These are phyloP conservation scores for Chroicocephalus ridibundus DNA, from an alignment of 2,113 vertebrate species.

Conservation along the genomic window DNA sequence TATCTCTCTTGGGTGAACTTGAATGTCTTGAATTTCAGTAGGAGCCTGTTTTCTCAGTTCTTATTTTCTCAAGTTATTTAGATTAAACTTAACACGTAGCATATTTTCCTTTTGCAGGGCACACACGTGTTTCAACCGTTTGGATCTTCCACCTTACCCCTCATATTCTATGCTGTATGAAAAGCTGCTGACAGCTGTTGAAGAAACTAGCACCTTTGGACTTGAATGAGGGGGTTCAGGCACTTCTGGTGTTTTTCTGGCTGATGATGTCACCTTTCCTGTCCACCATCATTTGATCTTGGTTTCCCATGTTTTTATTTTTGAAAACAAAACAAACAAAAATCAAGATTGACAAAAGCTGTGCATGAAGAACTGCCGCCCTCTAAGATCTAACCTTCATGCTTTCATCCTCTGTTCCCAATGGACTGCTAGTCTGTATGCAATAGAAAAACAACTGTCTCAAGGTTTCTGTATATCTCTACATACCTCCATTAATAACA, in stretches of 20 bases:
- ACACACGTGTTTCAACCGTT: conserved; percentile 96
- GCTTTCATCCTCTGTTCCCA: conserved; percentile 76
- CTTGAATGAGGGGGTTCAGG: conserved; percentile 84
- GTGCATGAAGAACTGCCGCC: conserved; percentile 82
- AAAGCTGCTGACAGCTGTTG: conserved; percentile 94
- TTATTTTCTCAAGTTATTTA: not conserved
- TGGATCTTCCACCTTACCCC: conserved; percentile 96
- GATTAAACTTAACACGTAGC: not conserved
- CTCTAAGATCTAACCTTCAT: conserved; percentile 76
- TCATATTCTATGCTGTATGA: conserved; percentile 95
- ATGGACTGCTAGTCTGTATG: conserved; percentile 82
- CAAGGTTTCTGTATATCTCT: conserved; percentile 80
- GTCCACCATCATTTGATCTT: conserved; percentile 72
- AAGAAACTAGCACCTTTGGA: conserved; percentile 98
- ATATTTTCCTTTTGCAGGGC: conserved; percentile 77
- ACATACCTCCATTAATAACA: conserved; percentile 82
- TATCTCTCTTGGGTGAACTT: not conserved
- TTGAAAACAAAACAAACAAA: conserved; percentile 60
- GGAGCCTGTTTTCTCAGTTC: not conserved
- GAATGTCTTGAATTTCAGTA: not conserved
- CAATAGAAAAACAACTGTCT: conserved; percentile 80
- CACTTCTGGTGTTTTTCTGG: conserved; percentile 59
- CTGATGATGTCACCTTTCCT: conserved; percentile 66
- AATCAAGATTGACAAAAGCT: conserved; percentile 74
- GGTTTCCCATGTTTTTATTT: conserved; percentile 74